Percentiles rank a stretch among this genome's conserved stretches.
These are phyloP conservation scores for Bacillus rossius DNA, from an alignment of 1,140 invertebrate species.

Conservation along the genomic window DNA sequence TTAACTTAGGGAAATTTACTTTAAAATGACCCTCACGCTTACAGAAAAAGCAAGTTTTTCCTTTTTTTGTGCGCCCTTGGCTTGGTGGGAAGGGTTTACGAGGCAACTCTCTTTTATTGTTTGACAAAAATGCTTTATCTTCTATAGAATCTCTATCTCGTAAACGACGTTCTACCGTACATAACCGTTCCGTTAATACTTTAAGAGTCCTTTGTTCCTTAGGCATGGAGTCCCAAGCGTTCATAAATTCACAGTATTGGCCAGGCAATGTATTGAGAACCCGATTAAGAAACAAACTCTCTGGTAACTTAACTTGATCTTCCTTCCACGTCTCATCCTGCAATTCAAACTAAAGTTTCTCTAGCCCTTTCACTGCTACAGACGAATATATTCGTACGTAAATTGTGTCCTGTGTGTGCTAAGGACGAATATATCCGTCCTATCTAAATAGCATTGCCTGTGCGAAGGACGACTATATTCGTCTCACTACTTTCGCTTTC, in stretches of 20 bases:
- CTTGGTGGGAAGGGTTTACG: not conserved
- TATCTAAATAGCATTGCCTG: too few species aligned
- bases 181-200: too few species aligned
- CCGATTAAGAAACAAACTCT: constrained; percentile 23
- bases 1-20: not conserved
- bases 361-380: constrained; percentile 22
- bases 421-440: too few species aligned
- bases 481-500: too few species aligned
- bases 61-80: not conserved
- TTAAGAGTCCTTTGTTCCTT: too few species aligned
- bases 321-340: constrained; percentile 27
- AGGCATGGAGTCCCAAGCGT: too few species aligned
- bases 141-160: too few species aligned
- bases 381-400: too few species aligned
- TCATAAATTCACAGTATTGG: too few species aligned
- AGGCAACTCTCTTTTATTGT: not conserved
- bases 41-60: not conserved
- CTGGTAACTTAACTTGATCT: constrained; percentile 21
- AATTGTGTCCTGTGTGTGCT: too few species aligned
- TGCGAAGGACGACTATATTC: too few species aligned
- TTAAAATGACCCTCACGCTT: constrained; percentile 5
- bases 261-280: constrained; percentile 21
- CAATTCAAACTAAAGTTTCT: constrained; percentile 25
- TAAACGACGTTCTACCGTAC: too few species aligned
- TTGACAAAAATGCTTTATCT: not conserved